Percentiles rank a stretch among this genome's conserved stretches.
These are phyloP conservation scores for Aradophagus sp. DNA, from an alignment of 1,140 invertebrate genomes.

Conservation along the genomic window DNA sequence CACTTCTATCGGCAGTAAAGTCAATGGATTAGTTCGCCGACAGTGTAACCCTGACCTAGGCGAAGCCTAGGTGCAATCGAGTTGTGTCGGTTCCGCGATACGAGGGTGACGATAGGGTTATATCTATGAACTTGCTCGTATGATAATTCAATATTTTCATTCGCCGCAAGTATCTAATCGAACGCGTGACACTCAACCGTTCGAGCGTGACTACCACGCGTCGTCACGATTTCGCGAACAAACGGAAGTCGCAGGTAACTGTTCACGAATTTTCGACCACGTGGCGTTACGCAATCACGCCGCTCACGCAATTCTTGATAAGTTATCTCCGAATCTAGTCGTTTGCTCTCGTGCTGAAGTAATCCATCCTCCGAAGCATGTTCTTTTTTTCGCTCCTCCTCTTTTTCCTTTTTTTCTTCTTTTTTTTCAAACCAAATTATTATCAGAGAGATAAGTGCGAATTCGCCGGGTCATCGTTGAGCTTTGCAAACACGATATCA, in stretches of 20 bases:
- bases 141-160: conserved; percentile 66
- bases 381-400: not conserved
- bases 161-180: conserved; percentile 64
- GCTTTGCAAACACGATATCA: conserved; percentile 30
- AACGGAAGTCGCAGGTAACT: conserved; percentile 3
- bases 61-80: conserved; percentile 66
- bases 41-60: conserved; percentile 66
- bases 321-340: too few species aligned
- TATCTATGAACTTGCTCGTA: conserved; percentile 60
- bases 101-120: conserved; percentile 60
- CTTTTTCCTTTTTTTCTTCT: not conserved
- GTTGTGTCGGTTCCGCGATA: conserved; percentile 69
- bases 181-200: conserved; percentile 45
- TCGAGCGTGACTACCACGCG: too few species aligned
- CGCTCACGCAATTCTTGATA: too few species aligned
- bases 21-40: not conserved
- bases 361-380: too few species aligned
- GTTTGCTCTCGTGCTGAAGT: too few species aligned
- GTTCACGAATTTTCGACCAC: too few species aligned
- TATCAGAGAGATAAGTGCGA: conserved; percentile 23
- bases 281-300: too few species aligned
- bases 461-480: conserved; percentile 42
- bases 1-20: too few species aligned
- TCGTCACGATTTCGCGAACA: conserved; percentile 10
- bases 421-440: conserved; percentile 4